Evolutionary conservation across 2,797 vertebrate genomes (phyloP).

Genomic region (Paramormyrops hopkinsi): DNA sequence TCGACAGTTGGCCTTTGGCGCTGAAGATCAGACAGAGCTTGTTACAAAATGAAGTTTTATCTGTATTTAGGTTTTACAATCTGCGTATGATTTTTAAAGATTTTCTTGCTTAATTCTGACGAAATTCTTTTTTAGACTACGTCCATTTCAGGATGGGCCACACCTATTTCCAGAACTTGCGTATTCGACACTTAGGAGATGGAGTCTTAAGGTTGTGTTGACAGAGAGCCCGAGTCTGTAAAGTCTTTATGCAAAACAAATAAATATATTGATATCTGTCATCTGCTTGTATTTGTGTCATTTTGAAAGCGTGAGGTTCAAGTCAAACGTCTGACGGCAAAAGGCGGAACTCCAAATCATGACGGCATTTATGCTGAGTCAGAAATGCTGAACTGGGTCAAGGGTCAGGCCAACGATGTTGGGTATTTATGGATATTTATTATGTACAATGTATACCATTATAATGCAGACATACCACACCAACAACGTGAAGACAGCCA

Average conservation of each 20-base stretch:
- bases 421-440: slow-evolving; percentile 59
- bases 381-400: background rate
- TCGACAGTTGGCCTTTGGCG: background rate
- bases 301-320: background rate
- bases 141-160: background rate
- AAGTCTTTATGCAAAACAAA: slow-evolving; percentile 66
- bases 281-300: slow-evolving; percentile 13
- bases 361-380: background rate
- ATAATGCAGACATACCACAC: slow-evolving; percentile 55
- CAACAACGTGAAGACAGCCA: slow-evolving; percentile 55
- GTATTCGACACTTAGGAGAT: slow-evolving; percentile 50
- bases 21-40: background rate
- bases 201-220: slow-evolving; percentile 64
- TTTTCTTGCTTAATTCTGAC: slow-evolving; percentile 30
- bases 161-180: slow-evolving; percentile 23
- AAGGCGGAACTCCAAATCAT: no score
- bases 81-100: slow-evolving; percentile 25
- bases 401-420: slow-evolving; percentile 29
- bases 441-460: slow-evolving; percentile 62
- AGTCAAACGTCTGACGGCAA: background rate
- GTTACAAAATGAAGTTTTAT: slow-evolving; percentile 20
- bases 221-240: slow-evolving; percentile 59
- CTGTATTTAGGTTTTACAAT: slow-evolving; percentile 37
- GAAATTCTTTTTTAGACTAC: slow-evolving; percentile 23
- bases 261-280: slow-evolving; percentile 61